These are phyloP conservation scores for Paedocypris sp. DNA, from an alignment of 2,113 vertebrate genomes.

Conservation along the genomic window DNA sequence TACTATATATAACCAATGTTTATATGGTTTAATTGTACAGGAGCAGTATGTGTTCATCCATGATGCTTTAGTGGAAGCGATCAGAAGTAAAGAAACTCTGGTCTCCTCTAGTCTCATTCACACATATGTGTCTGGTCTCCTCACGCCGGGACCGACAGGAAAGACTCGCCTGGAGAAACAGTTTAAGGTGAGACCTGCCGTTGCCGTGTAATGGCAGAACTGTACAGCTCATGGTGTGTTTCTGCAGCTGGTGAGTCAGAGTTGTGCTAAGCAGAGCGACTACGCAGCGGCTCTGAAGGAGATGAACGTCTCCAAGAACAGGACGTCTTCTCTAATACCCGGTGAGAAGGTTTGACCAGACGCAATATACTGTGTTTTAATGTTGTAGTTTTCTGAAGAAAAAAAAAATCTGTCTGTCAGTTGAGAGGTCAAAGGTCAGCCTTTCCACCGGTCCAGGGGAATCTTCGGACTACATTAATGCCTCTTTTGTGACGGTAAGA, in stretches of 20 bases:
- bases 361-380: neutral
- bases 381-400: too few relatives aligned
- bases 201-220: too few relatives aligned
- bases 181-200: conserved; percentile 69
- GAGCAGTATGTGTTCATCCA: conserved; percentile 97
- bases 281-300: conserved; percentile 83
- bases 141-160: conserved; percentile 78
- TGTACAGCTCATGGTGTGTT: too few relatives aligned
- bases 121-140: conserved; percentile 78
- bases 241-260: conserved; percentile 78
- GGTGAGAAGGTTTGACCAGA: conserved; percentile 57
- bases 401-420: conserved; percentile 54
- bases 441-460: conserved; percentile 72
- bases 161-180: conserved; percentile 86
- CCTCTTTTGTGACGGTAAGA: conserved; percentile 89
- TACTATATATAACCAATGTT: too few relatives aligned
- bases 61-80: conserved; percentile 81
- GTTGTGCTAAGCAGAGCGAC: conserved; percentile 81
- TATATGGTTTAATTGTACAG: conserved; percentile 58
- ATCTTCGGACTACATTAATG: conserved; percentile 88
- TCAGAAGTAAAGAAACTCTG: conserved; percentile 82
- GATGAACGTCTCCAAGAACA: conserved; percentile 82
- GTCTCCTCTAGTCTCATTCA: conserved; percentile 78
- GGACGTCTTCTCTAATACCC: conserved; percentile 83
- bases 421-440: conserved; percentile 87